phyloP scores from a whole-genome alignment of 2,113 vertebrate species.

The Pipa parva region DNA sequence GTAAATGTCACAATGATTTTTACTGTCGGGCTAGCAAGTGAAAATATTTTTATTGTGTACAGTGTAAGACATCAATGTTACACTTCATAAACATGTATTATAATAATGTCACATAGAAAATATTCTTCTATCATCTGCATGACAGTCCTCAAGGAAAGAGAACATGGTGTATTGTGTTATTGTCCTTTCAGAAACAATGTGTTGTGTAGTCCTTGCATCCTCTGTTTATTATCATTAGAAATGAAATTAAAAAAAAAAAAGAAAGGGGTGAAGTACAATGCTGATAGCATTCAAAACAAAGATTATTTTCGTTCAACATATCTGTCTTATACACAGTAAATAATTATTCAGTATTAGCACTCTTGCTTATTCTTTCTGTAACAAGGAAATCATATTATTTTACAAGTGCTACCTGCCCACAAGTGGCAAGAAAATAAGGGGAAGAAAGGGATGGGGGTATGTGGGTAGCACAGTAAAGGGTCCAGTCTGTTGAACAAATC shows the following conservation, averaged over 20 bases:
- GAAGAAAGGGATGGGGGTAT: too few species aligned
- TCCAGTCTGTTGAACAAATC: too few species aligned
- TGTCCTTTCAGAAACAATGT: background rate
- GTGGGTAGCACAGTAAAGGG: too few species aligned
- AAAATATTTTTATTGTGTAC: background rate
- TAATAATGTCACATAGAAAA: conserved; percentile 2
- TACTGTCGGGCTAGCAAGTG: background rate
- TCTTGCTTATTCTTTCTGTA: too few species aligned
- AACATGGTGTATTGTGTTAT: background rate
- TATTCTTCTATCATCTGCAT: conserved; percentile 7
- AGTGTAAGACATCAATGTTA: background rate
- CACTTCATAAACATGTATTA: conserved; percentile 2
- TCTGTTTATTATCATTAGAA: background rate
- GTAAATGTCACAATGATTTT: background rate
- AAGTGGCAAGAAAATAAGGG: too few species aligned
- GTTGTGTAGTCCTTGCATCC: background rate
- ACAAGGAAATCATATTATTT: too few species aligned
- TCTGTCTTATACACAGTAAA: background rate
- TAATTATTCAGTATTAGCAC: too few species aligned
- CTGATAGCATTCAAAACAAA: conserved; percentile 6
- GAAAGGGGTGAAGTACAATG: background rate
- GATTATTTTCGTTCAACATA: background rate
- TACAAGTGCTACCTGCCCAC: too few species aligned
- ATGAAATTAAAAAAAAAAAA: background rate
- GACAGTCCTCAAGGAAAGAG: background rate